Percentiles rank a stretch among this genome's conserved stretches.
Evolutionary conservation across 2,888 invertebrate genomes (phyloP).

Genomic region (Nysson spinosus): DNA sequence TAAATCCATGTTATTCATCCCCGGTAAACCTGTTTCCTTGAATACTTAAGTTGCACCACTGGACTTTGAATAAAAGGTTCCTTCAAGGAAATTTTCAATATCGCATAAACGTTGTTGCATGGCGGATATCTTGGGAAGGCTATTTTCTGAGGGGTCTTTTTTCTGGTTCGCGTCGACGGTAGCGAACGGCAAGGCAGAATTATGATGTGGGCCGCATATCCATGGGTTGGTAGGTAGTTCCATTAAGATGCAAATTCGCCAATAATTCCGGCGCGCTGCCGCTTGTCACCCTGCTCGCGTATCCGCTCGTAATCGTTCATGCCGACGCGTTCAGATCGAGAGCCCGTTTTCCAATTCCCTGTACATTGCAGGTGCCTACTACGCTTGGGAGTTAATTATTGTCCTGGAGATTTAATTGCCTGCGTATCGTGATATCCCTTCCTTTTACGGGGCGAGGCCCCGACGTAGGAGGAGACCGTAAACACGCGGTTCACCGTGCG

Average conservation of each 20-base stretch:
- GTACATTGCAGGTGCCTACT: constrained; percentile 66
- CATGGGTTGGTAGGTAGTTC: constrained; percentile 67
- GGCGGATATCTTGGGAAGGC: constrained; percentile 20
- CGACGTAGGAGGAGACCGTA: constrained; percentile 19
- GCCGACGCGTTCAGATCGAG: constrained; percentile 37
- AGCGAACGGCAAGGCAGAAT: constrained; percentile 58
- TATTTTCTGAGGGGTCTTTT: constrained; percentile 56
- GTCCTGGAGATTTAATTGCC: constrained; percentile 73
- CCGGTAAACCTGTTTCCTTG: no score
- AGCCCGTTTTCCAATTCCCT: constrained; percentile 70
- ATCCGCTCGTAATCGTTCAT: constrained; percentile 56
- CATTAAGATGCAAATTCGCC: constrained; percentile 77
- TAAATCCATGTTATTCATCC: no score
- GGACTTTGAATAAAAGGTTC: no score
- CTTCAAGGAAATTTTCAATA: constrained; percentile 19
- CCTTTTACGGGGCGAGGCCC: constrained; percentile 26
- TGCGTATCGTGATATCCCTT: constrained; percentile 56
- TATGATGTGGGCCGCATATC: constrained; percentile 49
- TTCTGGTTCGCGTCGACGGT: constrained; percentile 55
- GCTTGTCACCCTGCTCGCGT: constrained; percentile 65
- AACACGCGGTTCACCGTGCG: constrained; percentile 44
- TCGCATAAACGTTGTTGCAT: constrained; percentile 42
- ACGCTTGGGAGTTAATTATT: constrained; percentile 70
- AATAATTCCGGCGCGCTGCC: constrained; percentile 71
- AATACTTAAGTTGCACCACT: no score